Evolutionary conservation across 1,140 invertebrate species (phyloP), one percentile per base, ranked within the genome.

Genomic region (Maconellicoccus hirsutus): DNA sequence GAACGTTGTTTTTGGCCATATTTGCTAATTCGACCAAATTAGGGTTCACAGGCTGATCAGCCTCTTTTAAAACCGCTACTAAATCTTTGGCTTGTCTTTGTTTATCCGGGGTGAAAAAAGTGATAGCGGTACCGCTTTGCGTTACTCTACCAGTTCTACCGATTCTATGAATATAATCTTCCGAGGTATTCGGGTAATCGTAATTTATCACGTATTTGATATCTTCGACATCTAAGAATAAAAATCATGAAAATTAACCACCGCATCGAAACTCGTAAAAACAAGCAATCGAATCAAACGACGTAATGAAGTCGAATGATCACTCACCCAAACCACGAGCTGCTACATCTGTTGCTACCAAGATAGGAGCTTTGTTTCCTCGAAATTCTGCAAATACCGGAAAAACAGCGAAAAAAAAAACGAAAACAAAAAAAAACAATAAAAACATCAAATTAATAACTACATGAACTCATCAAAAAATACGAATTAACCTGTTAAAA

Each of bases 151-250:
- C 98, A 63, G 98, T 99, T 77, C 98, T 87, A 71, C 98, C 98
- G 79, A 99, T 99, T 72, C 98, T 87, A 82, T 99, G 98, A 39
- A 99, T 94, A 81, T 99, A 99, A 83, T 99, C 98, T 83, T 99
- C 98, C 42, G 95, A 96, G 79, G 94, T 94, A 76, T 92, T 96
- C 19, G 98, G 97, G 83, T 98, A 99, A 82, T 99, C 98, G 85
- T 93, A 98, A 85, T 99, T 99, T 78, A 99, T 97, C 52, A 99
- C 98, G 86, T 96, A 98, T 81, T 98, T 98, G 72, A 99, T 96
- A 84, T 99, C 98, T 82, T 98, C 93, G 78, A 99, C 96, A 89
- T 99, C 96, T 98, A 16, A 8, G n/a, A 52, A 22, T 7, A 59
- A 59, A 59, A 4, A n/a, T n/a, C n/a, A n/a, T n/a, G n/a, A 22